Base-by-base conservation (phyloP, 2,888 invertebrate species). In the Agriopis leucophaearia region DNA sequence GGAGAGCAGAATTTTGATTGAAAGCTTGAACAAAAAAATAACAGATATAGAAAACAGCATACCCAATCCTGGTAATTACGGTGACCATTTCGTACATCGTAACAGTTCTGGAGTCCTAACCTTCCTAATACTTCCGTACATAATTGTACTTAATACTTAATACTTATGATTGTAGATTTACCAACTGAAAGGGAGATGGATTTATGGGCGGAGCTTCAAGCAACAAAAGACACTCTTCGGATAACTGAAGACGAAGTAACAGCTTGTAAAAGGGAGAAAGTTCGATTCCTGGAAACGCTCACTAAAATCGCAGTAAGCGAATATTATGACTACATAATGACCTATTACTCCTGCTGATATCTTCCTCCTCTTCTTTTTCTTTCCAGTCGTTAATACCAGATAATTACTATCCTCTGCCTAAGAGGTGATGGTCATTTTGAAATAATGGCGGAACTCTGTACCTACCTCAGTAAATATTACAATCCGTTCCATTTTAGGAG, bases 151-250 rank as follows among this genome's bases (percentile, higher is more conserved):
- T n/a, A n/a, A n/a, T n/a, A n/a, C n/a, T n/a, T n/a, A 3, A 35
- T 51, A 2, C 8, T 40, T 12, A 16, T 54, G 16, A 40, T 62
- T 54, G 40, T 16, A 92, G 93, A 91, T 73, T 78, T 90, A 61
- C 92, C 91, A 45, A 89, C 90, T 36, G 89, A 90, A 82, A 83
- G 90, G 76, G 94, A 94, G 82, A 89, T 93, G 84, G 90, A 91
- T 72, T 75, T 93, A 63, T 89, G 89, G 89, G 88, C 93, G 27
- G 92, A 94, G 70, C 72, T 94, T 58, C 89, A 92, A 78, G 88
- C 92, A 16, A 89, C 89, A n/a, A 94, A 93, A 79, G 92, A 92
- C 42, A 85, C 86, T 45, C 82, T 94, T 58, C 85, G 88, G n/a
- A 64, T 84, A 50, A 84, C 88, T 12, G 94, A 94, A 78, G 93